Percentiles rank a stretch among this genome's conserved stretches.
phyloP scores from a whole-genome alignment of 2,113 vertebrate species.

The Calidris pygmaea region DNA sequence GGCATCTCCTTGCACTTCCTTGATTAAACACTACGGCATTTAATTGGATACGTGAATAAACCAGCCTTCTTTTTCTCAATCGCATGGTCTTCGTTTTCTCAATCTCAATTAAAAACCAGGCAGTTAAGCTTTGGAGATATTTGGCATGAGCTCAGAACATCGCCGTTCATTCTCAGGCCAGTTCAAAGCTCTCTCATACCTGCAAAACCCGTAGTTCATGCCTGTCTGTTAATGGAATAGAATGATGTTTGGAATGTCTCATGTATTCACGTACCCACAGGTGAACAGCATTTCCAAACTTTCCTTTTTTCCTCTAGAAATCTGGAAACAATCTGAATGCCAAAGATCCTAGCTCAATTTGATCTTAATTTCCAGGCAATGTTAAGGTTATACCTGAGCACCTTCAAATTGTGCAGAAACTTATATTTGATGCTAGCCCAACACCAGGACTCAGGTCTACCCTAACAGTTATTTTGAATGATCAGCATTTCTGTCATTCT shows the following conservation, averaged over 20 bases:
- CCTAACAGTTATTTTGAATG: background rate
- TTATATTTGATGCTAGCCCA: background rate
- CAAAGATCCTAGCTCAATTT: background rate
- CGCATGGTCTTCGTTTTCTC: background rate
- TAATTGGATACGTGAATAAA: background rate
- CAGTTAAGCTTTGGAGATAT: background rate
- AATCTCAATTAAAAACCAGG: background rate
- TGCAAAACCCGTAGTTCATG: background rate
- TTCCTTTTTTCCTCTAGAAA: background rate
- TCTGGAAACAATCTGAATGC: background rate
- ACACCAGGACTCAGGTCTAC: background rate
- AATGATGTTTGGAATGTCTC: background rate
- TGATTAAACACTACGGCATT: background rate
- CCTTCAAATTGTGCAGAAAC: background rate
- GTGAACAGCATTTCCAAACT: background rate
- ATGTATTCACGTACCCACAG: background rate
- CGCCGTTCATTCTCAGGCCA: background rate
- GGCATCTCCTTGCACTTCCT: background rate
- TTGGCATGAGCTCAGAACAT: background rate
- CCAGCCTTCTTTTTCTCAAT: background rate
- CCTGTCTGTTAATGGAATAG: background rate
- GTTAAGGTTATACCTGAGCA: background rate
- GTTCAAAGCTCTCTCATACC: background rate
- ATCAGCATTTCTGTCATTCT: background rate
- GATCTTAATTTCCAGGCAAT: background rate